Base-by-base conservation (phyloP, 2,888 invertebrate species). In the Amiota mariae region DNA sequence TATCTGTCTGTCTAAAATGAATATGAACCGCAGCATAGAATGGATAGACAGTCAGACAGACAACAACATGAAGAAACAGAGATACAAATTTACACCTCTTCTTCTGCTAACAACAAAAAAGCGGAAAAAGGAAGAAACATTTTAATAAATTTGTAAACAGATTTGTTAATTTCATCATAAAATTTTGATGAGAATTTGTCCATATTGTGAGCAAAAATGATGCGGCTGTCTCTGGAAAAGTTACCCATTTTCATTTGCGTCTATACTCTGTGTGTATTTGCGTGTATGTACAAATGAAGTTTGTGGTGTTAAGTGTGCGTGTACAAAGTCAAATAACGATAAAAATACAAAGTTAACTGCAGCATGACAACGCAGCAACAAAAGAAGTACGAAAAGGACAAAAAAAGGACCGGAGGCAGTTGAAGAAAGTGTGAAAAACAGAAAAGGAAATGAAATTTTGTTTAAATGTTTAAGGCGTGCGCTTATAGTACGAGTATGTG, bases 121-220 rank as follows among this genome's bases (percentile, higher is more conserved):
- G n/a, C 36, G 8, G 36, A 36, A 36, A 36, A 36, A 36, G 36
- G 36, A 78, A 78, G 80, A 80, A 82, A 82, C 85, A 83, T 88
- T 89, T 89, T 89, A 88, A 89, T 89, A 89, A 89, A 89, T 89
- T 89, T 89, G 87, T 89, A 88, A 89, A 88, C 88, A 89, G 89
- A 89, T 89, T 89, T 89, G 88, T 89, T 89, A 89, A 89, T 89
- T 89, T 89, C 82, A 87, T 84, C 88, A 88, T 88, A 86, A 88
- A 89, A 89, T 88, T 87, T 89, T 88, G 88, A 89, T 89, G 89
- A 89, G 88, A 87, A 87, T 85, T 85, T 87, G 84, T 81, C 85
- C 85, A 85, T 85, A 85, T 86, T 86, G 87, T 79, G 83, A 79
- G 76, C 76, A 72, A 75, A 46, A 51, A 61, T 48, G 64, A 67